Evolutionary conservation across 2,113 vertebrate genomes (phyloP).

Genomic region (Promerops cafer): DNA sequence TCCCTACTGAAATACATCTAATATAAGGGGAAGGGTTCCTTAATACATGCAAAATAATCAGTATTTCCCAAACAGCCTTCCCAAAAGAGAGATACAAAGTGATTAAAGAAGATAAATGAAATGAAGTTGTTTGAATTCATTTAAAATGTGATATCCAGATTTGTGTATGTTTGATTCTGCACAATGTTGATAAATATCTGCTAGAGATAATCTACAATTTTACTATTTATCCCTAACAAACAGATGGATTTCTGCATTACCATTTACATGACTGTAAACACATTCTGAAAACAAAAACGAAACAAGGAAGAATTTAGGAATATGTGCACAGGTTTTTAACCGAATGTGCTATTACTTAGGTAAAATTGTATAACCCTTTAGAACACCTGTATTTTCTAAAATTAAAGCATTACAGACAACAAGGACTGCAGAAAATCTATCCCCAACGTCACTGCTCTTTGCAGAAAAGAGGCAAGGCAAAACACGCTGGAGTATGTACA

Average conservation of each 20-base stretch:
- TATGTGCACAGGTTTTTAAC: neutral
- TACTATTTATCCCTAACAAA: slow-evolving; percentile 20
- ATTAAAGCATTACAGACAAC: neutral
- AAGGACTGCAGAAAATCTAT: neutral
- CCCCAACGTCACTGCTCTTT: neutral
- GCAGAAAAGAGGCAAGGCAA: neutral
- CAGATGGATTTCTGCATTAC: slow-evolving; percentile 35
- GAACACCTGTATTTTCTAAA: neutral
- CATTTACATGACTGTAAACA: slow-evolving; percentile 2
- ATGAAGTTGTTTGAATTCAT: neutral
- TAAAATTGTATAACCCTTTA: neutral
- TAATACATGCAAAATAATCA: neutral
- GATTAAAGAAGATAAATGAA: neutral
- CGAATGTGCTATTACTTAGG: neutral
- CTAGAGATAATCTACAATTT: neutral
- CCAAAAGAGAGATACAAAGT: neutral
- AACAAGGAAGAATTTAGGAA: neutral
- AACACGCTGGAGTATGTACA: neutral
- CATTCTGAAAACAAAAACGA: neutral
- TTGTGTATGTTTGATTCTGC: neutral
- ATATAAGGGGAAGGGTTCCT: neutral
- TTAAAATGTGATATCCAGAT: neutral
- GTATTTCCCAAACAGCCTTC: neutral
- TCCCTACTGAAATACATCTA: neutral
- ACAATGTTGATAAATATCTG: slow-evolving; percentile 21